Evolutionary conservation across 2,888 invertebrate genomes (phyloP), one percentile per base, ranked within the genome.

Genomic region (Tortricodes alternella): DNA sequence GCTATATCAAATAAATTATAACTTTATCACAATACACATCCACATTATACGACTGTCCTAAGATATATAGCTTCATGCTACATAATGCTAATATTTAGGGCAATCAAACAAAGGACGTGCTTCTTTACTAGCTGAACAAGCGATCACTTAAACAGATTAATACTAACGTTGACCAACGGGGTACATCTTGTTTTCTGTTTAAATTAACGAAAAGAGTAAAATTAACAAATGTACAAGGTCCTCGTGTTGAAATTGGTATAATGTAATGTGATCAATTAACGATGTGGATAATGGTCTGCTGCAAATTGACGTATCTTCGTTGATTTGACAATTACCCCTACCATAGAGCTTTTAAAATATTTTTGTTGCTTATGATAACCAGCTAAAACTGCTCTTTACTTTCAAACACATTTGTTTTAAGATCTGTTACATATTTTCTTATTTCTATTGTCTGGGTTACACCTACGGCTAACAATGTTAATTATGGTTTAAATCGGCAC

Each of bases 101-200:
- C 87, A 85, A 70, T 82, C 79, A 84, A 85, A 85, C 85, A 87
- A 87, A 84, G 82, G 77, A 83, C 78, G 78, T 80, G 78, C 72
- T 70, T 67, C 65, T 66, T 64, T 68, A 60, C 59, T 60, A 43
- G 67, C 62, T 66, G 63, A 19, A 38, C 29, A 18, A 29, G 23
- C 29, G 37, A 38, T 44, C 51, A 23, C 37, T 51, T 23, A 37
- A 51, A 51, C 27, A 13, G 38, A n/a, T 34, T n/a, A 64, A 72
- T 71, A 81, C 85, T 80, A 80, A 88, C 87, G 83, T 81, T 88
- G 87, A 75, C 87, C 88, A 88, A 88, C 87, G 88, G 87, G 87
- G 87, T 86, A 87, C 87, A 88, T 88, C 65, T 76, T 85, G 74
- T 64, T 68, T 65, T 65, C 65, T 65, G 68, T 68, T 73, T 75